phyloP scores from a whole-genome alignment of 2,888 invertebrate genomes.

The Aphelenchoides bicaudatus region DNA sequence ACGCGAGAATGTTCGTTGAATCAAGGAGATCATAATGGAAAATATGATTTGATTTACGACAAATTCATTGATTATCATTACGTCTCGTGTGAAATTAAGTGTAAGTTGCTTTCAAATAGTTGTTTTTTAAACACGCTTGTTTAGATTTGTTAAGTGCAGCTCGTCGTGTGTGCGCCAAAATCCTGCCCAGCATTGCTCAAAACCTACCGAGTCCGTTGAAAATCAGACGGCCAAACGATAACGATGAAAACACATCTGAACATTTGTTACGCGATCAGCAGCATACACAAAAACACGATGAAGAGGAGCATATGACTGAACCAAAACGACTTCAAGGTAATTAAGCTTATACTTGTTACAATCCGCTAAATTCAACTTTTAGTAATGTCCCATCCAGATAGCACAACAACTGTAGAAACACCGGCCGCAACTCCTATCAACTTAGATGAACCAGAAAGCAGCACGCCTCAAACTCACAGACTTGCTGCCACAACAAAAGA shows the following conservation, averaged over 20 bases:
- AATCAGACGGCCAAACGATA: not conserved
- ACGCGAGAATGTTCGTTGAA: slow-evolving; percentile 47
- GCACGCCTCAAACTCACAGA: not conserved
- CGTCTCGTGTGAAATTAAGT: slow-evolving; percentile 47
- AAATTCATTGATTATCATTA: slow-evolving; percentile 47
- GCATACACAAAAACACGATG: too few relatives aligned
- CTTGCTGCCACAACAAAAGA: slow-evolving; percentile 4
- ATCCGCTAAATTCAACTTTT: not conserved
- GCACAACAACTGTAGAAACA: not conserved
- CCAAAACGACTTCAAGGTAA: too few relatives aligned
- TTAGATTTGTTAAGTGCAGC: not conserved
- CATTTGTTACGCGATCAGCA: too few relatives aligned
- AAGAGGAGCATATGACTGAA: too few relatives aligned
- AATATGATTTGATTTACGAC: slow-evolving; percentile 52
- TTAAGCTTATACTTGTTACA: too few relatives aligned
- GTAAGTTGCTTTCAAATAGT: too few relatives aligned
- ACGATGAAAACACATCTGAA: too few relatives aligned
- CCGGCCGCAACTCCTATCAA: not conserved
- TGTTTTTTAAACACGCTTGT: too few relatives aligned
- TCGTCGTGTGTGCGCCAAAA: not conserved
- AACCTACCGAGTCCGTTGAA: not conserved
- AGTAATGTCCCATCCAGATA: not conserved
- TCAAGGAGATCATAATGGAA: slow-evolving; percentile 41
- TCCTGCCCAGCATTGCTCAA: not conserved
- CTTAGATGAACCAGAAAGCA: slow-evolving; percentile 1